phyloP scores from a whole-genome alignment of 1,140 invertebrate genomes.

The Bombus superbus region DNA sequence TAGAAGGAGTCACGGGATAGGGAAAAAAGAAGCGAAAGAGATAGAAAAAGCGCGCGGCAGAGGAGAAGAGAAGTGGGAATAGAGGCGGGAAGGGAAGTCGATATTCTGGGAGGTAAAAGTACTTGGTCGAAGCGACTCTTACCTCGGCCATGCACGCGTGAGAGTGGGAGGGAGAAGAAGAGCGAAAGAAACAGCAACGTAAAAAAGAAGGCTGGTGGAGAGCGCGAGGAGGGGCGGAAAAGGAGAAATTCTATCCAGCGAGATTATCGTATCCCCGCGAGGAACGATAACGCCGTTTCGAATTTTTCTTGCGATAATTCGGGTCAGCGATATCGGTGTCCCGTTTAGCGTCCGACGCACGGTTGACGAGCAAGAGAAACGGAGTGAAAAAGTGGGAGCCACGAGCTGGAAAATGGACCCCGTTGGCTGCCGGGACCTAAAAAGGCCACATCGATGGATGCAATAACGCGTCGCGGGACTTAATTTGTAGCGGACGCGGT shows the following conservation, averaged over 20 bases:
- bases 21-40: not conserved
- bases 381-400: slow-evolving; percentile 20
- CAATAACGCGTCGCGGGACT: not conserved
- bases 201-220: not conserved
- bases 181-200: not conserved
- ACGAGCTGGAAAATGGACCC: slow-evolving; percentile 3
- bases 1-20: not conserved
- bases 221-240: slow-evolving; percentile 6
- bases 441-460: not conserved
- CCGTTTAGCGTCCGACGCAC: slow-evolving; percentile 36
- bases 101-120: slow-evolving; percentile 6
- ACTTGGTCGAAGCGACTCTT: not conserved
- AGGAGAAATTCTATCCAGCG: slow-evolving; percentile 41
- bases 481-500: not conserved
- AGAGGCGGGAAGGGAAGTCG: slow-evolving; percentile 7
- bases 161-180: not conserved
- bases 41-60: not conserved
- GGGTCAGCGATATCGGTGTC: slow-evolving; percentile 40
- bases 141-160: not conserved
- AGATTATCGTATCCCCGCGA: slow-evolving; percentile 55
- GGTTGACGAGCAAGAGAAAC: slow-evolving; percentile 43
- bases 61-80: not conserved
- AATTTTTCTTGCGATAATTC: slow-evolving; percentile 59
- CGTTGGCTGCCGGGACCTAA: too few relatives aligned
- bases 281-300: slow-evolving; percentile 34